phyloP scores from a whole-genome alignment of 2,113 vertebrate genomes.

The Saccopteryx leptura region DNA sequence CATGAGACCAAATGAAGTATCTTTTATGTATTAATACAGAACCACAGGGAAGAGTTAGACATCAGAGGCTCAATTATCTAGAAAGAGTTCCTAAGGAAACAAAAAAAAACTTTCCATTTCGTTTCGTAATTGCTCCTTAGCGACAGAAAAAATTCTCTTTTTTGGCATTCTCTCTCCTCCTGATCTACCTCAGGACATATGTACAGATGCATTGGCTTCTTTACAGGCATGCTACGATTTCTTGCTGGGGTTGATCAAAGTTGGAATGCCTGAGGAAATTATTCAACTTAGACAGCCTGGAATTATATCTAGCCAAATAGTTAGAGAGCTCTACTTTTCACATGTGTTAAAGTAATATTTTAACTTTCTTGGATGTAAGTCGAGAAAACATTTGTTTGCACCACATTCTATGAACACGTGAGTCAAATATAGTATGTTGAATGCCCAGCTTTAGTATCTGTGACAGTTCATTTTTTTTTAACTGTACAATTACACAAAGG shows the following conservation, averaged over 20 bases:
- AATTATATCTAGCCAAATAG: slow-evolving; percentile 81
- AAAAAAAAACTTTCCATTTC: slow-evolving; percentile 74
- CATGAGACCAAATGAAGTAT: slow-evolving; percentile 58
- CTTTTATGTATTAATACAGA: slow-evolving; percentile 79
- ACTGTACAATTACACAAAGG: slow-evolving; percentile 50
- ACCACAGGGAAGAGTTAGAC: slow-evolving; percentile 56
- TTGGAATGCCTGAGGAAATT: slow-evolving; percentile 81
- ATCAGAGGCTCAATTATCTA: slow-evolving; percentile 69
- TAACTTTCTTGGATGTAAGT: slow-evolving; percentile 64
- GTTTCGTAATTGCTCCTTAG: slow-evolving; percentile 67
- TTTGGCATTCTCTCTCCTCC: slow-evolving; percentile 67
- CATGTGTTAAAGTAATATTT: slow-evolving; percentile 79
- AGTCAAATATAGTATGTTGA: slow-evolving; percentile 64
- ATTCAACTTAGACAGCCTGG: slow-evolving; percentile 74
- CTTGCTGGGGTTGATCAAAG: slow-evolving; percentile 81
- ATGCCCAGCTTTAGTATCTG: slow-evolving; percentile 61
- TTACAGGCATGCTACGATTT: slow-evolving; percentile 78
- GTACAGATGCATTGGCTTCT: slow-evolving; percentile 81
- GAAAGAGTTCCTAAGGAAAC: slow-evolving; percentile 70
- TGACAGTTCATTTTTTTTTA: slow-evolving; percentile 61
- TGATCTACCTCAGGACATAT: slow-evolving; percentile 71
- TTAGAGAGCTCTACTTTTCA: slow-evolving; percentile 75
- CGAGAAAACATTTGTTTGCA: slow-evolving; percentile 72
- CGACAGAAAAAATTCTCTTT: neutral
- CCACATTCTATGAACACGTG: slow-evolving; percentile 66